Evolutionary conservation across 2,888 invertebrate species (phyloP), one percentile per base, ranked within the genome.

Genomic region (Caprella mutica): DNA sequence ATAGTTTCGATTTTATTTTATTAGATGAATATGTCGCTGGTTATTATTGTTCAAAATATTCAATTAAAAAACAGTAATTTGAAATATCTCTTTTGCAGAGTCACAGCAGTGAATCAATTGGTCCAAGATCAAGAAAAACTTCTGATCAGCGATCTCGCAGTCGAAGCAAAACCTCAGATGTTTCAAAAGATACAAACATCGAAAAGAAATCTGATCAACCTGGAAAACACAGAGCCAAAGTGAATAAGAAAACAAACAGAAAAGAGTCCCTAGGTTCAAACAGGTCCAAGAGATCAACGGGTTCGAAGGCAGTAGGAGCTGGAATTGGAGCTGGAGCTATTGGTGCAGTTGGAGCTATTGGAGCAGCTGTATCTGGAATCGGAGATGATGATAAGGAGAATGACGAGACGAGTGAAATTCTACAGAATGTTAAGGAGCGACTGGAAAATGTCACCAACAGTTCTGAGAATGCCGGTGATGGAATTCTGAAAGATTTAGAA

Each of bases 281-380:
- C n/a, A 42, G 9, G 21, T 9, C n/a, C n/a, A 42, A 21, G 17
- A 6, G 17, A 24, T 26, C 9, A n/a, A 27, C n/a, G 48, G 48
- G 3, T n/a, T n/a, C n/a, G n/a, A n/a, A n/a, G n/a, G 55, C 35
- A 55, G 65, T 33, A 51, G 61, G 8, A 55, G 46, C 24, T 51
- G 56, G 14, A 63, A 65, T 30, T 58, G 65, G n/a, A 56, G 56
- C 53, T 61, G 60, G 39, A 65, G 40, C 77, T 79, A 58, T 76
- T 74, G 67, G 76, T 59, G 76, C 52, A 6, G 46, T 27, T 27
- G 27, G 17, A 8, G 39, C 40, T 23, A 24, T 26, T 17, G 35
- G 27, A 53, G 33, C 24, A 17, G 52, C 35, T 35, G 35, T 12
- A n/a, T 35, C 35, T 35, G 35, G 14, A 35, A 12, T n/a, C 9